Base-by-base conservation (phyloP, 2,113 vertebrate genomes). In the Oncorhynchus gorbuscha region DNA sequence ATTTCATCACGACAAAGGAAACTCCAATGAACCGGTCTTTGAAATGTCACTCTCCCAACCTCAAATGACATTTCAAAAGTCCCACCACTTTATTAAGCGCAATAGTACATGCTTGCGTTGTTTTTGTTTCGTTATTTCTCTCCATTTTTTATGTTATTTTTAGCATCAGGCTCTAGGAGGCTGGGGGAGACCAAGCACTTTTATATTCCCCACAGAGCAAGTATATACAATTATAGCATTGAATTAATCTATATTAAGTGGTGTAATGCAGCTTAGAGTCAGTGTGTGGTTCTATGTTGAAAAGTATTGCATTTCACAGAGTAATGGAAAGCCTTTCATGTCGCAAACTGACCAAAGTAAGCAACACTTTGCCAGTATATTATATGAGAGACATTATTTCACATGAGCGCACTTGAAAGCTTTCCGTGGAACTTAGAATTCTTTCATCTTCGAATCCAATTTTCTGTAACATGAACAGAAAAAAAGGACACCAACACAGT, bases 261-360 rank as follows among this genome's bases (percentile, higher is more conserved):
- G 80, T 76, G 78, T 84, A 45, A 78, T 72, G 66, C 69, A 26
- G 28, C 8, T 13, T 11, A 16, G 73, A n/a, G 70, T 45, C 39
- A 45, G 9, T 45, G 9, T 45, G 39, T 45, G 39, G 39, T 45
- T 79, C 78, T 66, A 75, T 84, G 76, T 74, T 66, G 51, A 73
- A 73, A 85, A 64, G 73, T 74, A 24, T 16, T 45, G 59, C 24
- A 28, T 83, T 87, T 81, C 74, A 51, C 3, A 13, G 30, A 59
- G 51, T 81, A 79, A 79, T 76, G 72, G 69, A 82, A 81, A 79
- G 64, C 72, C 78, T 84, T 83, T 81, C 67, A 79, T 82, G 69
- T 87, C 39, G 9, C 81, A 73, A 64, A 71, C 28, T 28, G 62
- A 75, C 76, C 64, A 75, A 73, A 79, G 30, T 72, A 62, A 0